Conservation (phyloP, 2,797 vertebrate genomes). For the Leptoclinus maculatus region DNA sequence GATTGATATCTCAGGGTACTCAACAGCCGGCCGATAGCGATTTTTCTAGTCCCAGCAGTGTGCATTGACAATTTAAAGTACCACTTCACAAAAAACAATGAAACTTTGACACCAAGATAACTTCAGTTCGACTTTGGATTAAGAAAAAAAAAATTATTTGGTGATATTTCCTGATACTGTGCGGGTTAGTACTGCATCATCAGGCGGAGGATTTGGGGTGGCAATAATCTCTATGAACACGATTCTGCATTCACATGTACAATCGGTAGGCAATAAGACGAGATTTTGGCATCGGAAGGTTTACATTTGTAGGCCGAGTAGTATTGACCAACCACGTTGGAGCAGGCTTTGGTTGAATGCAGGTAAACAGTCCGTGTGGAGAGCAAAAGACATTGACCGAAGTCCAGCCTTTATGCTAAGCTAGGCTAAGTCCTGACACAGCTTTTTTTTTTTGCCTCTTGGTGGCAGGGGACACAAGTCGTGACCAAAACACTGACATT, state of each 20-base stretch:
- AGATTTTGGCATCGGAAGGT: neutral
- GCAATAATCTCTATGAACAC: neutral
- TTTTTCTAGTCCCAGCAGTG: neutral
- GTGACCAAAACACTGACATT: too few species aligned
- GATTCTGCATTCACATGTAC: neutral
- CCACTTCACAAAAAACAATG: neutral
- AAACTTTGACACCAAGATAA: too few species aligned
- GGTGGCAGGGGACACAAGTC: too few species aligned
- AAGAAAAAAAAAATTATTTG: too few species aligned
- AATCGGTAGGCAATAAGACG: neutral
- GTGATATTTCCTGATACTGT: too few species aligned
- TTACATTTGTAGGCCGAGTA: neutral
- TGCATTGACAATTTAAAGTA: conserved; percentile 1
- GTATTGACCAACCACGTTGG: too few species aligned
- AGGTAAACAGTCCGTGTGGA: neutral
- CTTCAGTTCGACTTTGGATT: too few species aligned
- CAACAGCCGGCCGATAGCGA: neutral
- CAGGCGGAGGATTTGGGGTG: too few species aligned
- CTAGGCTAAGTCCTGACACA: neutral
- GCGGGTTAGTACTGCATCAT: too few species aligned
- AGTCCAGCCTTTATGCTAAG: neutral
- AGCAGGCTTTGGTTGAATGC: neutral
- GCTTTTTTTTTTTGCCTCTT: neutral
- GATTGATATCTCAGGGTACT: conserved; percentile 25
- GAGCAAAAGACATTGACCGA: neutral